Conservation (phyloP, 2,888 invertebrate genomes). For the Incurvaria masculella region DNA sequence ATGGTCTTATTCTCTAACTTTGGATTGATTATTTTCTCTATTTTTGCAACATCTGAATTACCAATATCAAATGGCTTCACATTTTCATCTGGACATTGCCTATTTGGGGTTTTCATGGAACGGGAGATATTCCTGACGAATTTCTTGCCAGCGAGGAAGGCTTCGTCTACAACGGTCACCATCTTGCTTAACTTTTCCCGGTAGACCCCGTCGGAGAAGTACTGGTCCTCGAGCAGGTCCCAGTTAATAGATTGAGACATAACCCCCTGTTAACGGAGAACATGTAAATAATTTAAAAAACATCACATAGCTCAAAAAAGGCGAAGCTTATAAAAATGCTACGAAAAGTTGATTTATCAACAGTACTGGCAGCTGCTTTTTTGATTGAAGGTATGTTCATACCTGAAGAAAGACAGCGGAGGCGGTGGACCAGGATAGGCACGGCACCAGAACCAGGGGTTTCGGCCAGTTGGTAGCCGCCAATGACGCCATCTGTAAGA, state of each 20-base stretch:
- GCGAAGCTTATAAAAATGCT: no score
- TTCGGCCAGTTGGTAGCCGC: constrained; percentile 96
- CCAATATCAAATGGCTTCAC: no score
- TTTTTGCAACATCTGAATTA: no score
- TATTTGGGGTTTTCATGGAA: constrained; percentile 14
- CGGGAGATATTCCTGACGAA: constrained; percentile 63
- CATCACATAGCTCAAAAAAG: no score
- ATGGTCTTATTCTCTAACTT: no score
- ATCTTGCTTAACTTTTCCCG: constrained; percentile 83
- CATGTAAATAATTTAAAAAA: no score
- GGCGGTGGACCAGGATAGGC: constrained; percentile 97
- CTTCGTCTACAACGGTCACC: constrained; percentile 76
- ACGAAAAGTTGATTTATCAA: no score
- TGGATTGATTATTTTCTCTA: no score
- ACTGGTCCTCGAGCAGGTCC: constrained; percentile 87
- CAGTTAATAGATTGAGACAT: constrained; percentile 95
- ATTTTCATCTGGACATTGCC: constrained; percentile 13
- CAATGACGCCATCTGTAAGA: constrained; percentile 91
- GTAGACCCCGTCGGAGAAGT: constrained; percentile 75
- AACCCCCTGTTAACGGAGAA: no score
- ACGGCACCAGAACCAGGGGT: constrained; percentile 91
- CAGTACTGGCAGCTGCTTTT: no score
- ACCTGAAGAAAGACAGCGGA: constrained; percentile 92
- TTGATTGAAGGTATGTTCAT: constrained; percentile 15
- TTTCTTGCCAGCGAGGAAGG: constrained; percentile 68